Conservation (phyloP, 2,888 invertebrate species). For the Drosophila diplacantha region DNA sequence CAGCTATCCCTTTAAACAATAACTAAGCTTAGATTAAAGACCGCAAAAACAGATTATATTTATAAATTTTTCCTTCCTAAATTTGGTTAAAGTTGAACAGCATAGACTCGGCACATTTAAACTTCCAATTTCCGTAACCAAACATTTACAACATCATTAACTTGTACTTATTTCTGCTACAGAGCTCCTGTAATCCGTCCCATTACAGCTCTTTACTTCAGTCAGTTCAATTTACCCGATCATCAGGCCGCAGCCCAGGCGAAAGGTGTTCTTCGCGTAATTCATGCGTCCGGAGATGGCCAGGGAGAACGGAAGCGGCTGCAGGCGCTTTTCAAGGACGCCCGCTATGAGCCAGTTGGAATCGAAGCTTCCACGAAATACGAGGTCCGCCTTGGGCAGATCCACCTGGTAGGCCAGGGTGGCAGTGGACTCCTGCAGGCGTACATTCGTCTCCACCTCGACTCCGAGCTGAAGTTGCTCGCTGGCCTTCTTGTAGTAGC, state of each 20-base stretch:
- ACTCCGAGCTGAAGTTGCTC: constrained; percentile 94
- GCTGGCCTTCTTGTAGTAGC: constrained; percentile 95
- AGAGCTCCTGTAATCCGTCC: not conserved
- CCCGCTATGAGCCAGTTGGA: constrained; percentile 96
- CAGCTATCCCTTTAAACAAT: not conserved
- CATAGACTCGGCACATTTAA: not conserved
- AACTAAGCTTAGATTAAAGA: not conserved
- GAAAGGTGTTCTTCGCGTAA: constrained; percentile 93
- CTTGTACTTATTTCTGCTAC: not conserved
- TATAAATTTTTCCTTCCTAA: not conserved
- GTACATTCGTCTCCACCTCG: constrained; percentile 94
- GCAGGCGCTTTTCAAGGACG: constrained; percentile 94
- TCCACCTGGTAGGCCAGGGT: constrained; percentile 96
- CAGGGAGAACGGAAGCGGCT: constrained; percentile 95
- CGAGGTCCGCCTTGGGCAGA: constrained; percentile 94
- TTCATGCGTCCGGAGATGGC: constrained; percentile 94
- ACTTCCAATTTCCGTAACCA: constrained; percentile 3
- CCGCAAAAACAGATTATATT: not conserved
- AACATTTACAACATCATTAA: constrained; percentile 2
- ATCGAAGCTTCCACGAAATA: constrained; percentile 95
- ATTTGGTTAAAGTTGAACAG: constrained; percentile 1
- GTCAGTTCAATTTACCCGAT: constrained; percentile 84
- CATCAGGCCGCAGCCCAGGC: constrained; percentile 95
- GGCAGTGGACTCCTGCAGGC: constrained; percentile 93
- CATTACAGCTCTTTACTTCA: not conserved